phyloP scores from a whole-genome alignment of 2,888 invertebrate genomes.

The Calephelis perditalis region DNA sequence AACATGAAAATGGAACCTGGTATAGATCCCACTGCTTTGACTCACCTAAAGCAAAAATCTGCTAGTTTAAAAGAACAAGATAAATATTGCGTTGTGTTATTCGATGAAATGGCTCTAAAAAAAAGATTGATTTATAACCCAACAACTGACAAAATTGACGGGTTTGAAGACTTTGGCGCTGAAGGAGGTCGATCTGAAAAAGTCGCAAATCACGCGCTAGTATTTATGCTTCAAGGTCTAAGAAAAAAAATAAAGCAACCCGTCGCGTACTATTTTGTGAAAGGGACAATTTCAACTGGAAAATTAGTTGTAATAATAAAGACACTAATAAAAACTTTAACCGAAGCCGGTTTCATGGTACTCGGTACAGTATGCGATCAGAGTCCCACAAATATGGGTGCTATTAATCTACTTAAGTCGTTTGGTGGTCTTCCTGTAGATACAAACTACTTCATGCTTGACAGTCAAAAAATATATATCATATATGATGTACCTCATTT shows the following conservation, averaged over 20 bases:
- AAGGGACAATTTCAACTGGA: constrained; percentile 25
- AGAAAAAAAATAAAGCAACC: constrained; percentile 29
- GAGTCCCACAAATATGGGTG: background rate
- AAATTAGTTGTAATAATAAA: constrained; percentile 22
- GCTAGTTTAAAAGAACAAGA: background rate
- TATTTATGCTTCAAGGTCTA: constrained; percentile 30
- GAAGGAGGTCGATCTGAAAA: constrained; percentile 11
- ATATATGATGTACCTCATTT: background rate
- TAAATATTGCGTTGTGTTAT: background rate
- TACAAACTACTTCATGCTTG: background rate
- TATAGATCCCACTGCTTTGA: background rate
- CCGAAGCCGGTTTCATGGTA: no score
- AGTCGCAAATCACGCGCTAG: constrained; percentile 28
- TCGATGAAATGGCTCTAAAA: background rate
- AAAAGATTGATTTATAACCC: background rate
- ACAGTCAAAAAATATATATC: background rate
- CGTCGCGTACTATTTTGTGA: constrained; percentile 30
- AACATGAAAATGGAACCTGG: constrained; percentile 13
- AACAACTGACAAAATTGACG: no score
- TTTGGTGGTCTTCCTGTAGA: background rate
- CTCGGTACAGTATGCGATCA: no score
- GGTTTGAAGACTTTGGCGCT: no score
- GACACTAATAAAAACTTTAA: background rate
- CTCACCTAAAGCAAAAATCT: background rate
- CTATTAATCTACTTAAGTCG: background rate